phyloP scores from a whole-genome alignment of 2,888 invertebrate genomes.

The Nephrotoma flavescens region DNA sequence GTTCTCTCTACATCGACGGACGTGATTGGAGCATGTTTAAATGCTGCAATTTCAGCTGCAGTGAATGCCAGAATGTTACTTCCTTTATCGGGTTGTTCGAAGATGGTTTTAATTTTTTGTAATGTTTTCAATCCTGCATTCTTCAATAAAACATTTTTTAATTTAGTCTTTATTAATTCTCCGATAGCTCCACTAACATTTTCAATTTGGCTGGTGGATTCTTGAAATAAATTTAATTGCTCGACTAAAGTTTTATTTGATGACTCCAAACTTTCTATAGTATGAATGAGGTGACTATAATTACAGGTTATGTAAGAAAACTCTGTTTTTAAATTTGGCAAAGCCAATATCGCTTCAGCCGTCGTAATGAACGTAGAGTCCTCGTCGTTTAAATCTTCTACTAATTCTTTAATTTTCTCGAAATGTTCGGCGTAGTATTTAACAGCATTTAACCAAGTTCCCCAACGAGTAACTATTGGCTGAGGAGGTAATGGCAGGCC shows the following conservation, averaged over 20 bases:
- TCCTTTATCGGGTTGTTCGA: no score
- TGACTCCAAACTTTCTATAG: neutral
- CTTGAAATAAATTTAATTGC: neutral
- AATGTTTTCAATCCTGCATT: neutral
- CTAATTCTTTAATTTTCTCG: neutral
- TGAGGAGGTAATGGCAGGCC: slow-evolving; percentile 18
- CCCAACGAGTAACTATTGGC: slow-evolving; percentile 21
- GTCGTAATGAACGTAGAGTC: neutral
- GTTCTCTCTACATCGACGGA: no score
- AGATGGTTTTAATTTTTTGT: no score
- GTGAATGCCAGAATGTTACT: no score
- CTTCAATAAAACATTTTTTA: neutral
- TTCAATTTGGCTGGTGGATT: neutral
- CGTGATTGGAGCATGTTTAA: no score
- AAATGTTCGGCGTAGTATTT: slow-evolving; percentile 14
- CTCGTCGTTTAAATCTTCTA: neutral
- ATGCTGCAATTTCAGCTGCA: no score
- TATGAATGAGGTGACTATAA: neutral
- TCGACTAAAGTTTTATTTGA: neutral
- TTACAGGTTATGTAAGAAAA: neutral
- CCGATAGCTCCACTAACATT: neutral
- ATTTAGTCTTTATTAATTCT: neutral
- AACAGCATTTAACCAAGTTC: slow-evolving; percentile 20
- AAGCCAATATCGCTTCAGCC: neutral
- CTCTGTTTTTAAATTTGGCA: neutral